Conservation (phyloP, 2,113 vertebrate genomes). For the Sander vitreus region DNA sequence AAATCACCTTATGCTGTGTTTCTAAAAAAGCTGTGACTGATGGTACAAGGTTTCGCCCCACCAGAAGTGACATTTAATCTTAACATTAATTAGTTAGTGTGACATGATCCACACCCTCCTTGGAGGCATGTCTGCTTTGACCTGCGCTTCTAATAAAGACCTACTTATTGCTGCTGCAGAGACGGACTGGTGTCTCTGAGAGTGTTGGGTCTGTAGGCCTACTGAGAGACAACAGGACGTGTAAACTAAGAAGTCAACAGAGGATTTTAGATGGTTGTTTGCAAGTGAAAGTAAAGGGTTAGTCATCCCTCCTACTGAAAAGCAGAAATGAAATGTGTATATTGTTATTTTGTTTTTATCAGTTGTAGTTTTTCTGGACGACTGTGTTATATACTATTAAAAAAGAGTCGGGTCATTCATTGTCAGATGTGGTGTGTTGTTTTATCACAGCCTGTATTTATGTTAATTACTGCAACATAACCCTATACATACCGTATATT, state of each 20-base stretch:
- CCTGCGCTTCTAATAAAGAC: not conserved
- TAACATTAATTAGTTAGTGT: not conserved
- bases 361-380: not conserved
- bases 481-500: slow-evolving; percentile 5
- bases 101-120: not conserved
- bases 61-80: not conserved
- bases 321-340: no score
- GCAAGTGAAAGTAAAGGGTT: no score
- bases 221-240: no score
- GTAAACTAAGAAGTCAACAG: no score
- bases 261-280: no score
- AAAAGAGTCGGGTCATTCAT: not conserved
- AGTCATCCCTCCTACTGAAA: no score
- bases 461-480: slow-evolving; percentile 11
- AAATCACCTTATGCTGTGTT: no score
- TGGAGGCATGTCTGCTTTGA: not conserved
- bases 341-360: no score
- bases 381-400: not conserved
- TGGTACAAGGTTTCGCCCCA: not conserved
- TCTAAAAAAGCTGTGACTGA: not conserved
- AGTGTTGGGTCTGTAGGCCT: not conserved
- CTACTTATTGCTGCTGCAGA: not conserved
- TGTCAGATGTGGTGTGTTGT: slow-evolving; percentile 20
- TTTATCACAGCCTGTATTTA: slow-evolving; percentile 13
- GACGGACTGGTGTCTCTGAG: not conserved